These are phyloP conservation scores for Sus scrofa DNA, from an alignment of 2,113 vertebrate species.

Conservation along the genomic window T2T-Sscrofa CM000822.6:34371501-34372000, in stretches of 20 bases:
- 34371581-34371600: slow-evolving; percentile 76
- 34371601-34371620: slow-evolving; percentile 67
- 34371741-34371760: slow-evolving; percentile 57
- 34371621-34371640: slow-evolving; percentile 49
- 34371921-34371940: background rate
- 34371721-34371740: slow-evolving; percentile 35
- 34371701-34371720: slow-evolving; percentile 75
- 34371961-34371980: background rate
- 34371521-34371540: slow-evolving; percentile 47
- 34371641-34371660: slow-evolving; percentile 65
- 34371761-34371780: slow-evolving; percentile 71
- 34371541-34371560: slow-evolving; percentile 70
- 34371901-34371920: slow-evolving; percentile 47
- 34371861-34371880: slow-evolving; percentile 41
- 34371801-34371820: slow-evolving; percentile 68
- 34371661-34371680: slow-evolving; percentile 69
- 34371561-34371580: slow-evolving; percentile 69
- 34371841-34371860: slow-evolving; percentile 71
- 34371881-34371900: slow-evolving; percentile 55
- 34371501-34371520: slow-evolving; percentile 54
- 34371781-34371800: slow-evolving; percentile 62
- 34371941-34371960: slow-evolving; percentile 51
- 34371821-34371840: slow-evolving; percentile 50
- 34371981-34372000: background rate
- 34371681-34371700: slow-evolving; percentile 60